These are phyloP conservation scores for Poecile atricapillus DNA, from an alignment of 2,113 vertebrate species.

Conservation along the genomic window DNA sequence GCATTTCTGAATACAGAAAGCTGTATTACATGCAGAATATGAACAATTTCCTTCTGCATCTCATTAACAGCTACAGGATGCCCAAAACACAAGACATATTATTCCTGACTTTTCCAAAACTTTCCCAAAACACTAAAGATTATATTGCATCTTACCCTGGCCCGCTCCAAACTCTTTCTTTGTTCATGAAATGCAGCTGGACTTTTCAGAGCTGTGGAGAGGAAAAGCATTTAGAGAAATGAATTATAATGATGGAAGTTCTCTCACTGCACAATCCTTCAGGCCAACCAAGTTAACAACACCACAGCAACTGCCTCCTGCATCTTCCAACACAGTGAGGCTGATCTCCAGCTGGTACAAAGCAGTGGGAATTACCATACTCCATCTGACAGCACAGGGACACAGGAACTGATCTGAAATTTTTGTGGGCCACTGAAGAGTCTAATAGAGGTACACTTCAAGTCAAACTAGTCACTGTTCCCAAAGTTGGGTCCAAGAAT, in stretches of 20 bases:
- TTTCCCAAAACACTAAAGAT: not conserved
- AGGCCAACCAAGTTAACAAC: not conserved
- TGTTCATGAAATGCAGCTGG: conserved; percentile 91
- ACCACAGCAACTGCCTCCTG: not conserved
- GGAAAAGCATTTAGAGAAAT: conserved; percentile 12
- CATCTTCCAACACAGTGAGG: not conserved
- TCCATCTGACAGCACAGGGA: not conserved
- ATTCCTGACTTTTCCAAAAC: not conserved
- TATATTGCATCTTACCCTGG: conserved; percentile 78
- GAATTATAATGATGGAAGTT: not conserved
- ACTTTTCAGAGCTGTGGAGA: conserved; percentile 87
- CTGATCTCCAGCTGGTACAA: not conserved
- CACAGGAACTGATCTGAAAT: not conserved
- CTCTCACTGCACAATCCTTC: not conserved
- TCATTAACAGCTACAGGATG: not conserved
- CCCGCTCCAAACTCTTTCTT: conserved; percentile 87
- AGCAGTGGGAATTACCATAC: not conserved
- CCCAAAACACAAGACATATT: not conserved
- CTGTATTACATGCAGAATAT: not conserved
- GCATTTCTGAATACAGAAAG: not conserved
- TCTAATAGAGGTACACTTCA: not conserved
- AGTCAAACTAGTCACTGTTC: not conserved
- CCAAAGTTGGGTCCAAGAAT: not conserved
- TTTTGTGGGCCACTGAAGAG: not conserved
- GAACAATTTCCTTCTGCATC: not conserved